Conservation (phyloP, 2,888 invertebrate genomes). For the Amaurobius ferox region DNA sequence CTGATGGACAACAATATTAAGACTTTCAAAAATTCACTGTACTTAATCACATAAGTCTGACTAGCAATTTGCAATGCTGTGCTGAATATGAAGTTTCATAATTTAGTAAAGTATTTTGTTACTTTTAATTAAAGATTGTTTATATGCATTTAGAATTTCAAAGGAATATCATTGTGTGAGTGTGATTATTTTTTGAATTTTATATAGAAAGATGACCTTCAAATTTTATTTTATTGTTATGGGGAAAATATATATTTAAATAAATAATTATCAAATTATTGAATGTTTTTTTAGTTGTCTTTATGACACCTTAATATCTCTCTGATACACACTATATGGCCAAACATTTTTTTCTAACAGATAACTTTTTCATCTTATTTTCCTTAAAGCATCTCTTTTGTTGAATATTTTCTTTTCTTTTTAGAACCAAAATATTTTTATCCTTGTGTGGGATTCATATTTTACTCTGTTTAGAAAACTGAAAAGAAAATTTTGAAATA, state of each 20-base stretch:
- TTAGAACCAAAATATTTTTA: too few relatives aligned
- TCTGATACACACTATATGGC: background rate
- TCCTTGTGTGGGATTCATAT: too few relatives aligned
- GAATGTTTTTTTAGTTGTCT: background rate
- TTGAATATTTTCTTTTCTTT: too few relatives aligned
- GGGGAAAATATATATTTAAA: slow-evolving; percentile 18
- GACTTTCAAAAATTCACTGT: slow-evolving; percentile 29
- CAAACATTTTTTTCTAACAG: background rate
- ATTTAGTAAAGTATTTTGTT: slow-evolving; percentile 26
- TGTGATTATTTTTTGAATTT: slow-evolving; percentile 12
- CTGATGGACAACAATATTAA: slow-evolving; percentile 46
- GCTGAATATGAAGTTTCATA: slow-evolving; percentile 20
- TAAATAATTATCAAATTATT: slow-evolving; percentile 16
- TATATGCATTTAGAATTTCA: slow-evolving; percentile 18
- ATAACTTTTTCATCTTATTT: too few relatives aligned
- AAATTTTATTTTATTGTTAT: slow-evolving; percentile 17
- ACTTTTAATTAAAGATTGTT: slow-evolving; percentile 25
- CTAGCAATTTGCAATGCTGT: slow-evolving; percentile 30
- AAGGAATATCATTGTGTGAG: slow-evolving; percentile 12
- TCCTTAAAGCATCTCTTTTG: too few relatives aligned
- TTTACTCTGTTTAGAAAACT: too few relatives aligned
- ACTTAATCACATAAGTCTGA: slow-evolving; percentile 15
- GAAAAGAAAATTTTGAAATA: too few relatives aligned
- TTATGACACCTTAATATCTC: background rate
- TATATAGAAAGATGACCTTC: background rate